Evolutionary conservation across 2,113 vertebrate genomes (phyloP).

Genomic region (Alaudala cheleensis): DNA sequence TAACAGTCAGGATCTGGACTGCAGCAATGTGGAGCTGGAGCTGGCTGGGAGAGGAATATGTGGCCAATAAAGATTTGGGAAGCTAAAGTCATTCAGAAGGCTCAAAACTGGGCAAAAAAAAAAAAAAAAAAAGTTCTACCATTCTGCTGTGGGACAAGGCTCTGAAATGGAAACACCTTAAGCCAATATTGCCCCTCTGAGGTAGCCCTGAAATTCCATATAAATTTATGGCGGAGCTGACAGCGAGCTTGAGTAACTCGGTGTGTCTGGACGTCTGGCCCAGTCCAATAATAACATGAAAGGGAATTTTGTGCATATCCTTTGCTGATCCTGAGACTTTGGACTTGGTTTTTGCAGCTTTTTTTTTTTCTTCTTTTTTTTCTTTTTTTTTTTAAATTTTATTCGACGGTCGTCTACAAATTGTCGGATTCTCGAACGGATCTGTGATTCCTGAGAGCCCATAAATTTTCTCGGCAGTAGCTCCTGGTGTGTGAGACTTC

Average conservation of each 20-base stretch:
- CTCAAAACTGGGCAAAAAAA: constrained; percentile 7
- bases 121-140: neutral
- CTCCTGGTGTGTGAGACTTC: neutral
- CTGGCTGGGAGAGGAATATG: neutral
- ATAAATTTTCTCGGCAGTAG: neutral
- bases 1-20: neutral
- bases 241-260: neutral
- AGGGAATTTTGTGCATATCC: constrained; percentile 25
- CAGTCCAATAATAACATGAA: constrained; percentile 49
- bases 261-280: constrained; percentile 51
- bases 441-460: neutral
- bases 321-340: constrained; percentile 30
- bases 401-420: neutral
- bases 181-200: constrained; percentile 54
- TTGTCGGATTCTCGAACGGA: neutral
- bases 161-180: constrained; percentile 59
- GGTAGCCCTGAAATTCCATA: constrained; percentile 54
- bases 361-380: neutral
- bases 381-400: neutral
- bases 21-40: neutral
- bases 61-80: constrained; percentile 39
- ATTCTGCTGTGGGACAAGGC: neutral
- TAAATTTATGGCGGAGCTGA: constrained; percentile 49
- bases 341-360: neutral
- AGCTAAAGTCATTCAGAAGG: constrained; percentile 40